These are phyloP conservation scores for Abrostola tripartita DNA, from an alignment of 2,888 invertebrate genomes.

Conservation along the genomic window DNA sequence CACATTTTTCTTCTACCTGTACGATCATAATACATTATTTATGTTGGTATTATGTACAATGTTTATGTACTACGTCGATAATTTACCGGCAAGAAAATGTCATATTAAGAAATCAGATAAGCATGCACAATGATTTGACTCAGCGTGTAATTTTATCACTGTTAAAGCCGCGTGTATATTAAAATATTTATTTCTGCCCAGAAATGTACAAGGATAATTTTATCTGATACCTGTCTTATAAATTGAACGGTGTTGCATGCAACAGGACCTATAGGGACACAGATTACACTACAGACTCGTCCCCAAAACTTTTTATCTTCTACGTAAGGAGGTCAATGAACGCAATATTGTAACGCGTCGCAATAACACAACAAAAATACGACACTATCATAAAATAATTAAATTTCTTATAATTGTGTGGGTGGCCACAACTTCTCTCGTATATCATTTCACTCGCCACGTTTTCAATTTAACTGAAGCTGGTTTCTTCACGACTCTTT, in stretches of 20 bases:
- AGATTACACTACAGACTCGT: conserved; percentile 23
- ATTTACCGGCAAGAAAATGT: too few relatives aligned
- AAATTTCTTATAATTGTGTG: conserved; percentile 3
- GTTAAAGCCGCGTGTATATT: too few relatives aligned
- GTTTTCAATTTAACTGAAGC: conserved; percentile 28
- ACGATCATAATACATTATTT: not conserved
- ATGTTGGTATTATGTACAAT: too few relatives aligned
- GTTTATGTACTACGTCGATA: too few relatives aligned
- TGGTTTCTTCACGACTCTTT: conserved; percentile 5
- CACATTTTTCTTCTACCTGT: conserved; percentile 1
- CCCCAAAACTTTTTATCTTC: conserved; percentile 20
- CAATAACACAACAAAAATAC: conserved; percentile 17
- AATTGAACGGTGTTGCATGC: conserved; percentile 9
- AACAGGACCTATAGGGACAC: conserved; percentile 15
- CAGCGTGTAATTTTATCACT: too few relatives aligned
- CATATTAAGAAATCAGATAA: too few relatives aligned
- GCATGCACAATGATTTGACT: too few relatives aligned
- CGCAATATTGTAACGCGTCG: conserved; percentile 3
- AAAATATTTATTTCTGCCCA: not conserved
- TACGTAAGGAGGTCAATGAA: conserved; percentile 29
- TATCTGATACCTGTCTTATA: not conserved
- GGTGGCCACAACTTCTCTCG: conserved; percentile 7
- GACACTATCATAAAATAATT: not conserved
- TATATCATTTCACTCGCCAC: conserved; percentile 22
- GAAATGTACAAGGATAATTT: not conserved